phyloP scores from a whole-genome alignment of 2,888 invertebrate species.

The Hermaeophaga mercurialis region DNA sequence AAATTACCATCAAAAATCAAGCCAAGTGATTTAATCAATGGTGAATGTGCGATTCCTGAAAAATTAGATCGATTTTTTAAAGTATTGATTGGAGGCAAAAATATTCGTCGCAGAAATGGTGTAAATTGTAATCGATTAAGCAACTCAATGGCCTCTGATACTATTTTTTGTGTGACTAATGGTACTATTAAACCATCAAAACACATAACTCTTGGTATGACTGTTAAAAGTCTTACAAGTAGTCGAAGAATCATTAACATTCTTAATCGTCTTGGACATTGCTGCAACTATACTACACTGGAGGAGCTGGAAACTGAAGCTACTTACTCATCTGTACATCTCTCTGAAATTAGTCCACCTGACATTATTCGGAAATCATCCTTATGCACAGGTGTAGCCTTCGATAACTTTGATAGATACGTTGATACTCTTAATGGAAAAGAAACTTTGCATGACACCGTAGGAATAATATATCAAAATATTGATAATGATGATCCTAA shows the following conservation, averaged over 20 bases:
- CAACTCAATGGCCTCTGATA: conserved; percentile 15
- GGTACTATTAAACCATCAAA: conserved; percentile 20
- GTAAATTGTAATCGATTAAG: neutral
- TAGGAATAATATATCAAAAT: conserved; percentile 18
- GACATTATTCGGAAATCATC: conserved; percentile 11
- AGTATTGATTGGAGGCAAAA: conserved; percentile 1
- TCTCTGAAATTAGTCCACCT: conserved; percentile 27
- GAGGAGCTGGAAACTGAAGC: conserved; percentile 32
- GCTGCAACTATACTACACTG: conserved; percentile 26
- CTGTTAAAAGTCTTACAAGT: conserved; percentile 26
- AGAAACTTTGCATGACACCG: conserved; percentile 22
- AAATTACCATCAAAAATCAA: neutral
- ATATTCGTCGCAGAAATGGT: neutral
- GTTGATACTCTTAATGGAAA: conserved; percentile 31
- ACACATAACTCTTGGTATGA: conserved; percentile 25
- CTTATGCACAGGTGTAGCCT: conserved; percentile 28
- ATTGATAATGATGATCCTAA: too few species aligned
- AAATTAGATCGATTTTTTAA: conserved; percentile 2
- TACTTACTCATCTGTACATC: conserved; percentile 18
- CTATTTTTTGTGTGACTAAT: conserved; percentile 11
- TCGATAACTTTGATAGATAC: conserved; percentile 33
- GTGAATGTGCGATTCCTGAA: conserved; percentile 16
- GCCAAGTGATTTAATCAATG: neutral
- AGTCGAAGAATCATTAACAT: conserved; percentile 25
- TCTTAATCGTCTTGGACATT: conserved; percentile 23